Evolutionary conservation across 2,113 vertebrate species (phyloP).

Genomic region (Haplochromis burtoni): DNA sequence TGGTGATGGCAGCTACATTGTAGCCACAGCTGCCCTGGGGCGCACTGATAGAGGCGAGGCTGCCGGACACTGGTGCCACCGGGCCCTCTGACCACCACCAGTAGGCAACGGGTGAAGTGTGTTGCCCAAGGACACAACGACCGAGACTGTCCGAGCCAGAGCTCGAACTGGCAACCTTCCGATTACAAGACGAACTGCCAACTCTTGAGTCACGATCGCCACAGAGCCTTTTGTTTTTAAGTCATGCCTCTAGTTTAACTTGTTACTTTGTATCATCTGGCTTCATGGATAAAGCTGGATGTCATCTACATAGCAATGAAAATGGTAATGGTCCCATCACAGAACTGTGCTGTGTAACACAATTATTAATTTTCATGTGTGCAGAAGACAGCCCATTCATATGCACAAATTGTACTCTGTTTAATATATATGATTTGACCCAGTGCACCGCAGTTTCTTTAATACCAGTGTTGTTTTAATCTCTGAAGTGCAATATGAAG

Average conservation of each 20-base stretch:
- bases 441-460: not conserved
- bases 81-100: not conserved
- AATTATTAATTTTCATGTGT: not conserved
- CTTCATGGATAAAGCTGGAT: not conserved
- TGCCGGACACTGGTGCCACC: fast-evolving
- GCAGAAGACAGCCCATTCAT: not conserved
- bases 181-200: fast-evolving
- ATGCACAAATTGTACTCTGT: not conserved
- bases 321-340: not conserved
- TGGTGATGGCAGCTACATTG: not conserved
- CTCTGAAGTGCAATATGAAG: too few relatives aligned
- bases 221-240: not conserved
- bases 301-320: not conserved
- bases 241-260: fast-evolving
- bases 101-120: fast-evolving
- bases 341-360: not conserved
- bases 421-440: not conserved
- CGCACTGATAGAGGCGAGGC: fast-evolving
- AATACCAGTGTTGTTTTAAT: not conserved
- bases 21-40: fast-evolving
- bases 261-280: not conserved
- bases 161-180: fast-evolving
- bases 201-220: fast-evolving
- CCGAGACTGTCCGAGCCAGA: fast-evolving
- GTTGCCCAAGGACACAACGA: not conserved